Conservation (phyloP, 2,797 vertebrate genomes). For the Enteromius thamalakanensis region DNA sequence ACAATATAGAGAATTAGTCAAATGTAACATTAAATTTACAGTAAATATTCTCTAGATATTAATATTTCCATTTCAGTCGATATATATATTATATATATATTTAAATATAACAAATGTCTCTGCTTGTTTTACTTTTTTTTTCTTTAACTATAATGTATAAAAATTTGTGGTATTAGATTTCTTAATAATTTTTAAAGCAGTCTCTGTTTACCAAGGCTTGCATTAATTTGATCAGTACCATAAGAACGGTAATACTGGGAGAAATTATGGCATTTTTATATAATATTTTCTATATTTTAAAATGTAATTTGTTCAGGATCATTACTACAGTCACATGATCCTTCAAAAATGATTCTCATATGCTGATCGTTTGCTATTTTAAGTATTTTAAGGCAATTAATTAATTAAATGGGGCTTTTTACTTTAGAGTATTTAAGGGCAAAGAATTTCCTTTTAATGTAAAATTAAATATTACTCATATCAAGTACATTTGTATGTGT, state of each 20-base stretch:
- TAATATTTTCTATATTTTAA: not conserved
- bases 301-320: not conserved
- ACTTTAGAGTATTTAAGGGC: not conserved
- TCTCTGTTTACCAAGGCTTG: not conserved
- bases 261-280: not conserved
- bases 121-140: not conserved
- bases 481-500: not conserved
- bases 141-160: no score
- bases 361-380: no score
- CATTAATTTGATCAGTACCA: not conserved
- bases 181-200: not conserved
- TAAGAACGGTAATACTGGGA: not conserved
- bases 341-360: no score
- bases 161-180: not conserved
- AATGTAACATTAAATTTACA: not conserved
- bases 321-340: no score
- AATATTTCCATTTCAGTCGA: not conserved
- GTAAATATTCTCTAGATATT: not conserved
- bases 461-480: not conserved
- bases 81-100: not conserved
- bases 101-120: not conserved
- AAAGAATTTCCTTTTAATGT: not conserved
- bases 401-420: no score
- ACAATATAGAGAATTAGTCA: not conserved
- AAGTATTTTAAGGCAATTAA: not conserved